phyloP scores from a whole-genome alignment of 2,113 vertebrate species.

The Ammodytes dubius region DNA sequence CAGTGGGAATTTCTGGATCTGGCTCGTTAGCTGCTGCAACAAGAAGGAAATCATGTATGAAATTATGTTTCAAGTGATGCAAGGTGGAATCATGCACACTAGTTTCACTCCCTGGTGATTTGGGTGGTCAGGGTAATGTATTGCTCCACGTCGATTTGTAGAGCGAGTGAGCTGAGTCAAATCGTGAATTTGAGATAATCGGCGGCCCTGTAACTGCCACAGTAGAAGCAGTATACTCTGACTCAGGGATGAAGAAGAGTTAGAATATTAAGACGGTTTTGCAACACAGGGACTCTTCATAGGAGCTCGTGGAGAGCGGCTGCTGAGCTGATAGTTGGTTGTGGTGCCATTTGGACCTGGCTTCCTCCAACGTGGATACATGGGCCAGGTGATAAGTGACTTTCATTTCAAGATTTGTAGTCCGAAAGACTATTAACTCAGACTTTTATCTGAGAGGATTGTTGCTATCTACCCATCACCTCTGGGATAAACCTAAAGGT shows the following conservation, averaged over 20 bases:
- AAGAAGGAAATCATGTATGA: slow-evolving; percentile 62
- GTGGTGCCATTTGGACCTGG: slow-evolving; percentile 13
- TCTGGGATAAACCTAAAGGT: not conserved
- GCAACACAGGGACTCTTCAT: not conserved
- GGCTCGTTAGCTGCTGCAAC: slow-evolving; percentile 57
- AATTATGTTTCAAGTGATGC: slow-evolving; percentile 44
- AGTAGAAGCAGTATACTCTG: not conserved
- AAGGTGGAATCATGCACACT: not conserved
- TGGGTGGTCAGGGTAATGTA: not conserved
- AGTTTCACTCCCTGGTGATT: not conserved
- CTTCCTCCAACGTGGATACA: slow-evolving; percentile 1
- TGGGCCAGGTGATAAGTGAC: not conserved
- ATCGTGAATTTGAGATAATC: slow-evolving; percentile 2
- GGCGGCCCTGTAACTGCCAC: not conserved
- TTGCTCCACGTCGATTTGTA: not conserved
- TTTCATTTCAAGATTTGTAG: slow-evolving; percentile 43
- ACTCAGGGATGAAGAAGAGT: slow-evolving; percentile 11
- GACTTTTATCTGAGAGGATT: not conserved
- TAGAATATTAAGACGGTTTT: slow-evolving; percentile 1
- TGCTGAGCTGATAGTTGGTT: slow-evolving; percentile 13
- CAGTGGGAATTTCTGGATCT: slow-evolving; percentile 53
- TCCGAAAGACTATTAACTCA: slow-evolving; percentile 5
- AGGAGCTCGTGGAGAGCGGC: not conserved
- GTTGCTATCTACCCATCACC: not conserved
- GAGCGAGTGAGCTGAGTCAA: not conserved